phyloP scores from a whole-genome alignment of 2,113 vertebrate genomes.

The Xiphias gladius region DNA sequence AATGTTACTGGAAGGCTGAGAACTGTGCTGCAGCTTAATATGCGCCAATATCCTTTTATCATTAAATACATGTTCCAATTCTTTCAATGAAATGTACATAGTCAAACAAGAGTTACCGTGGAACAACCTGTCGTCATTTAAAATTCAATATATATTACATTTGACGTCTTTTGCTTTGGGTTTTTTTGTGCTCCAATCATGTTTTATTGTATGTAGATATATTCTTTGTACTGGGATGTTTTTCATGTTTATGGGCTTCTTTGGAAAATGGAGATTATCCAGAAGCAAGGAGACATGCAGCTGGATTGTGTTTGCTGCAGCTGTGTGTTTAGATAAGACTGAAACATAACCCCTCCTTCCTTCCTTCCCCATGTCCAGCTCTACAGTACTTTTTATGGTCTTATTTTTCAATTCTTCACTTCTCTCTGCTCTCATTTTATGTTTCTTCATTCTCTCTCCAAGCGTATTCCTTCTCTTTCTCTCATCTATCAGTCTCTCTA shows the following conservation, averaged over 20 bases:
- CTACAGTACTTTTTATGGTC: neutral
- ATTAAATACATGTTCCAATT: neutral
- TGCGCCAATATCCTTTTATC: neutral
- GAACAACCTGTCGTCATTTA: neutral
- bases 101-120: neutral
- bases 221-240: neutral
- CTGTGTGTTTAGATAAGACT: conserved; percentile 43
- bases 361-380: neutral
- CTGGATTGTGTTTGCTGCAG: conserved; percentile 50
- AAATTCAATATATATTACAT: neutral
- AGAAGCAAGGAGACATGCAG: conserved; percentile 8
- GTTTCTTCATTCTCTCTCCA: conserved; percentile 1
- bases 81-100: neutral
- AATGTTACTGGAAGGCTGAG: neutral
- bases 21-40: neutral
- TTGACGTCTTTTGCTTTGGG: neutral
- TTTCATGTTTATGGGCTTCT: neutral
- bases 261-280: conserved; percentile 17
- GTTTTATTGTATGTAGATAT: neutral
- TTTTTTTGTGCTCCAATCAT: neutral
- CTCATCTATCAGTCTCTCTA: conserved; percentile 31
- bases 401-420: neutral
- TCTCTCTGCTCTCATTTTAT: neutral
- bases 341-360: conserved; percentile 21
- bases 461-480: conserved; percentile 18